phyloP scores from a whole-genome alignment of 1,140 invertebrate species.

The Apis florea region DNA sequence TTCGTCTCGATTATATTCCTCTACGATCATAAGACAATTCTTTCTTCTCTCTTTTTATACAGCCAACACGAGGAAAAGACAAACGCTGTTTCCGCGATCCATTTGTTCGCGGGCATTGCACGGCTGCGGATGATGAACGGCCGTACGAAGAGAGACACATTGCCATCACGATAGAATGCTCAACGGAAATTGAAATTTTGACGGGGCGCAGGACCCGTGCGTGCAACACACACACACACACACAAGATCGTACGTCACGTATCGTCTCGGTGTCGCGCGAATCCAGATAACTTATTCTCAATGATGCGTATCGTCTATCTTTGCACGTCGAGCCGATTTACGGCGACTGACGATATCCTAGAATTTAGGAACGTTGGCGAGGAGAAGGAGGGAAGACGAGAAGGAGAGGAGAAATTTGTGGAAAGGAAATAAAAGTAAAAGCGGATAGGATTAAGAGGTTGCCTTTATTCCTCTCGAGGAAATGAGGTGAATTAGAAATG shows the following conservation, averaged over 20 bases:
- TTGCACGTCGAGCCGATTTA: slow-evolving; percentile 66
- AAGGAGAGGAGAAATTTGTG: background rate
- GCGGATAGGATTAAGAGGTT: background rate
- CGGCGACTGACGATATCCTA: slow-evolving; percentile 31
- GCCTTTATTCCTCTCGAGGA: background rate
- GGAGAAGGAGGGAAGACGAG: background rate
- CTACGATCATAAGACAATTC: no score
- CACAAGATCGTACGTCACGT: slow-evolving; percentile 69
- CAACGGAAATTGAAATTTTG: slow-evolving; percentile 78
- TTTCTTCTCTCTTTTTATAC: background rate
- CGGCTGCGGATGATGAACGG: slow-evolving; percentile 67
- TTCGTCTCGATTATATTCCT: no score
- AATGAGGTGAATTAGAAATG: no score
- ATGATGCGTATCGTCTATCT: slow-evolving; percentile 72
- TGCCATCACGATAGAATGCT: slow-evolving; percentile 69
- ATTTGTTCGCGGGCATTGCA: slow-evolving; percentile 54
- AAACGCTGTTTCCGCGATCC: slow-evolving; percentile 55
- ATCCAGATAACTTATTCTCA: slow-evolving; percentile 74
- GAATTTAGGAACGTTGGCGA: slow-evolving; percentile 12
- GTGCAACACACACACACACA: slow-evolving; percentile 28
- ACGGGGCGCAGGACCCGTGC: slow-evolving; percentile 57
- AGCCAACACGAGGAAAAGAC: slow-evolving; percentile 40
- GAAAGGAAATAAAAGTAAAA: background rate
- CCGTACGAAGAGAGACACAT: slow-evolving; percentile 68
- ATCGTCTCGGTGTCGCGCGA: no score